phyloP scores from a whole-genome alignment of 2,797 vertebrate genomes.

The Gymnoscopelus microlampas region DNA sequence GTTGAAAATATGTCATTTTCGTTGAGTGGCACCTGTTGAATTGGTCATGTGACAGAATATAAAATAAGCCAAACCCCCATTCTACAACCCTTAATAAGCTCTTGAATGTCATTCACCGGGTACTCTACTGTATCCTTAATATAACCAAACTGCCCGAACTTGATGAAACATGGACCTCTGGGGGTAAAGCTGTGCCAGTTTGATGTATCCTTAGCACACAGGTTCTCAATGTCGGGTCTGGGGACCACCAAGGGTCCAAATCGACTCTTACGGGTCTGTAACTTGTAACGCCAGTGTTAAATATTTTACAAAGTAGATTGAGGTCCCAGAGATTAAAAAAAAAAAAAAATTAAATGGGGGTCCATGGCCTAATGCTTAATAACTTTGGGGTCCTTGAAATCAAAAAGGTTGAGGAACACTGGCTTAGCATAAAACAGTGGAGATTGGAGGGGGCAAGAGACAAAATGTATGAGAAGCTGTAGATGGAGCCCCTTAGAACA shows the following conservation, averaged over 20 bases:
- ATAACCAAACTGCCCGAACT: slow-evolving; percentile 35
- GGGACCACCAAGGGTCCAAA: too few relatives aligned
- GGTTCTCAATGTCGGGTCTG: too few relatives aligned
- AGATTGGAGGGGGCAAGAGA: slow-evolving; percentile 57
- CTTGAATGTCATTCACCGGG: slow-evolving; percentile 19
- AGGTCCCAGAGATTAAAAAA: too few relatives aligned
- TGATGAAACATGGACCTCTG: neutral
- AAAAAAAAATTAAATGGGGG: too few relatives aligned
- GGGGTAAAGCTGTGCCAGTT: too few relatives aligned
- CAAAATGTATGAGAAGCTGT: slow-evolving; percentile 60
- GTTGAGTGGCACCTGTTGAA: neutral
- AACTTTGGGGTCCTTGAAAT: slow-evolving; percentile 19
- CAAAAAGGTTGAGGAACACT: too few relatives aligned
- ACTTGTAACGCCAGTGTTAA: too few relatives aligned
- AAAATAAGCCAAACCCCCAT: slow-evolving; percentile 15
- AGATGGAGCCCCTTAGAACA: slow-evolving; percentile 52
- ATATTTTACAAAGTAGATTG: too few relatives aligned
- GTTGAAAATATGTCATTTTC: neutral
- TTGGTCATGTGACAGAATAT: too few relatives aligned
- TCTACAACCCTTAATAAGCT: slow-evolving; percentile 30
- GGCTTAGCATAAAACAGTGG: slow-evolving; percentile 47
- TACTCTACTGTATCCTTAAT: slow-evolving; percentile 38
- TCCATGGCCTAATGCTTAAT: too few relatives aligned
- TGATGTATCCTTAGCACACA: too few relatives aligned
- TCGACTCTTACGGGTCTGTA: too few relatives aligned